These are phyloP conservation scores for Silurus glanis DNA, from an alignment of 2,113 vertebrate genomes.

Conservation along the genomic window DNA sequence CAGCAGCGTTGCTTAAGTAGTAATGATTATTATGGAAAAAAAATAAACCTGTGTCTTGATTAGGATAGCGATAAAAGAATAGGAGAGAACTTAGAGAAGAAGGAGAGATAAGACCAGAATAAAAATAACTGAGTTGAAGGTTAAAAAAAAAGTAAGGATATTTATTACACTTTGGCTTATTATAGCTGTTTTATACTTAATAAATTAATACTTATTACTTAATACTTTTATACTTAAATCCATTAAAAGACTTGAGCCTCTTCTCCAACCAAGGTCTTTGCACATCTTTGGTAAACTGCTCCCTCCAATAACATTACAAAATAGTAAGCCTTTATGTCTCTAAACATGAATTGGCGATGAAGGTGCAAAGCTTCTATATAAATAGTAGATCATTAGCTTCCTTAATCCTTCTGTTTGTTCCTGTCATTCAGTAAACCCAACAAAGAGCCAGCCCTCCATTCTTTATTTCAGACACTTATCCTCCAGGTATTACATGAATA, in stretches of 20 bases:
- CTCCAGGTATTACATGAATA: constrained; percentile 1
- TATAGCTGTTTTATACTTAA: neutral
- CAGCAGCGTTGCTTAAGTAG: neutral
- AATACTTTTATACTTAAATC: no score
- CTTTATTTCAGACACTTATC: constrained; percentile 32
- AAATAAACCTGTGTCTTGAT: neutral
- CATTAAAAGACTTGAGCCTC: neutral
- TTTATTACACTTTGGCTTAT: neutral
- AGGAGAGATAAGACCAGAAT: neutral
- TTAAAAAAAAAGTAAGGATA: neutral
- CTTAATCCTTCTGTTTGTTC: neutral
- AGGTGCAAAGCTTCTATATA: constrained; percentile 9
- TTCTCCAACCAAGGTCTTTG: neutral
- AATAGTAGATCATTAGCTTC: constrained; percentile 26
- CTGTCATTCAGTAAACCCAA: constrained; percentile 21
- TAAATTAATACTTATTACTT: no score
- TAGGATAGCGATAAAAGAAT: neutral
- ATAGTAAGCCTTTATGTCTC: neutral
- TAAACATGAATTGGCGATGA: neutral
- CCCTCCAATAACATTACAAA: neutral
- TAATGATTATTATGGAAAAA: neutral
- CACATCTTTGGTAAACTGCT: neutral
- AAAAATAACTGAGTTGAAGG: neutral
- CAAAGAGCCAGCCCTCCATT: constrained; percentile 6
- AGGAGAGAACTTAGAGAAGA: neutral